Evolutionary conservation across 2,888 invertebrate species (phyloP), one percentile per base, ranked within the genome.

Genomic region (Dendrolimus houi): DNA sequence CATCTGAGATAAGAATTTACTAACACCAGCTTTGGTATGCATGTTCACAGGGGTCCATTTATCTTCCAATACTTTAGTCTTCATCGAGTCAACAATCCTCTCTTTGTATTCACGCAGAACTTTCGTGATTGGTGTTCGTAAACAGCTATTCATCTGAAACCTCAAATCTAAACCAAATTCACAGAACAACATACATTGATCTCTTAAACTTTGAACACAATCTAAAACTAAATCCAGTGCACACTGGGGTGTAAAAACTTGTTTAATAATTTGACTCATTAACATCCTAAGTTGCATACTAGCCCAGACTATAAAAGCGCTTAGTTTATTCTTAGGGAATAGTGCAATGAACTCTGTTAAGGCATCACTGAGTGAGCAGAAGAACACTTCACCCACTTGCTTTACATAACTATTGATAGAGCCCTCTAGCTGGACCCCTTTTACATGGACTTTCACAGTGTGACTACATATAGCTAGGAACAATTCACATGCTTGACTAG

Each of bases 171-270:
- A 92, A 1, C 99, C 99, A 68, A 93, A 89, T 71, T 93, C 90
- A 74, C 92, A 94, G 74, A 92, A 85, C 68, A 89, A 71, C 61
- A 67, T 74, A 67, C 96, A 96, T 71, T 96, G 95, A 60, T 92
- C 92, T 69, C 96, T 92, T 41, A 97, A 94, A 71, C 95, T 93
- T 61, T 94, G 93, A 41, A 98, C 95, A 83, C 97, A 97, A 76
- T 97, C 97, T 8, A 97, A 94, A 57, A 98, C 93, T 1, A 95
- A 94, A 62, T 96, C 95, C 69, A 98, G 85, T 9, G 95, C 94
- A 57, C 96, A 95, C 83, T 98, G 97, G 8, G 97, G 96, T 66
- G 96, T 95, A 75, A 98, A 96, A 55, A 98, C 95, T 83, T 98
- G 96, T 73, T 96, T 96, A 56, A 95, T 94, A 69, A 97, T 92